A percentile compares a stretch with the other conserved stretches of the same genome.
These are phyloP conservation scores for Alethe castanea DNA, from an alignment of 2,113 vertebrate genomes.

Conservation along the genomic window DNA sequence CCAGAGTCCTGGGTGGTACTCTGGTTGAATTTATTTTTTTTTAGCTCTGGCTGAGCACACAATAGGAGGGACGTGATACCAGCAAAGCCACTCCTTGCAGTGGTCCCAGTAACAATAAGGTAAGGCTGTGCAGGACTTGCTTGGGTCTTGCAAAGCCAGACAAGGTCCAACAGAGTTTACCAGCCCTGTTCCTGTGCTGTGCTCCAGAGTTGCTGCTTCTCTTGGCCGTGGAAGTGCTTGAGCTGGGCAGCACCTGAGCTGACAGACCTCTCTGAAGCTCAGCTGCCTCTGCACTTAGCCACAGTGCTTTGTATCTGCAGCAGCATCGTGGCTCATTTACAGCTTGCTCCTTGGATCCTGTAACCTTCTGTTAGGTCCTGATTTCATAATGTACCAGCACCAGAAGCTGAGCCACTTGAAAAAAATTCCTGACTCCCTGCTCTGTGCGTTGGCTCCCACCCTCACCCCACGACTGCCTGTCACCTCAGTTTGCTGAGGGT, in stretches of 20 bases:
- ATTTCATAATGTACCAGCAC: background rate
- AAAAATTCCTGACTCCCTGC: background rate
- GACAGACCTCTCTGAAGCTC: background rate
- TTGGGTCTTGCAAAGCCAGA: background rate
- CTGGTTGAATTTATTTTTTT: background rate
- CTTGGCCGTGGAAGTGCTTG: fast-evolving
- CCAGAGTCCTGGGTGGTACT: background rate
- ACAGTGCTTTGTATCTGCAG: background rate
- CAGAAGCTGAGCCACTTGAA: background rate
- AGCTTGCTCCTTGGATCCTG: background rate
- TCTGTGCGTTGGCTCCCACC: background rate
- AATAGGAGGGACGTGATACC: background rate
- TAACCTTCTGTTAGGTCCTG: fast-evolving
- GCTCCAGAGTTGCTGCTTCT: background rate
- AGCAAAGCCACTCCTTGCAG: background rate
- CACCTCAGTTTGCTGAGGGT: background rate
- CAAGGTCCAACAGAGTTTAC: background rate
- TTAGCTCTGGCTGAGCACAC: background rate
- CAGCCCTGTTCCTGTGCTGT: background rate
- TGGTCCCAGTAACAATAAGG: background rate
- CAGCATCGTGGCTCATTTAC: background rate
- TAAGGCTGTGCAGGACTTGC: background rate
- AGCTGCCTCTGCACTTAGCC: background rate
- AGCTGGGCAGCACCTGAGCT: background rate
- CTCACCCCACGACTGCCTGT: fast-evolving